A percentile compares a stretch with the other conserved stretches of the same genome.
These are phyloP conservation scores for Gobio occitaniae DNA, from an alignment of 2,797 vertebrate genomes.

Conservation along the genomic window DNA sequence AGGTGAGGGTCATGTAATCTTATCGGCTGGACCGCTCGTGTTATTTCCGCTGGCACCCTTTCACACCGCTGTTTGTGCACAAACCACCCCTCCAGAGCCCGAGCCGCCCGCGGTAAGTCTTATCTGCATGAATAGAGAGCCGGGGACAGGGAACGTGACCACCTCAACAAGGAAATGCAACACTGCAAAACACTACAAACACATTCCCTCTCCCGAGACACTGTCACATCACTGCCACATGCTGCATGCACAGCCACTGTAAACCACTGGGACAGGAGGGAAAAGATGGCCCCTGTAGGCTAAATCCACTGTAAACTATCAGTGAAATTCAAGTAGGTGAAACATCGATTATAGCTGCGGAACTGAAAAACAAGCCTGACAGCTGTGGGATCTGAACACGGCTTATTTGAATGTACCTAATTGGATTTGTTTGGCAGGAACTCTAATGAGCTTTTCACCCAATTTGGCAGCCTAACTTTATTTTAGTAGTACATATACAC, in stretches of 20 bases:
- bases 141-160: conserved; percentile 55
- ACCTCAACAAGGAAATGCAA: conserved; percentile 44
- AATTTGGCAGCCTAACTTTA: conserved; percentile 6
- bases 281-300: neutral
- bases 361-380: conserved; percentile 17
- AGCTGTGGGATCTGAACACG: conserved; percentile 20
- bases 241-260: neutral
- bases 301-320: conserved; percentile 8
- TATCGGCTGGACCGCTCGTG: conserved; percentile 68
- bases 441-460: neutral
- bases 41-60: conserved; percentile 74
- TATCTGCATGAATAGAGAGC: conserved; percentile 65
- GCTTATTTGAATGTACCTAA: conserved; percentile 11
- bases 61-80: conserved; percentile 67
- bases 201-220: conserved; percentile 15
- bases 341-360: neutral
- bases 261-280: neutral
- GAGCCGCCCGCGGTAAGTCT: conserved; percentile 46
- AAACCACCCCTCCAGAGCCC: conserved; percentile 61
- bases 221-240: conserved; percentile 31
- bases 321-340: conserved; percentile 18
- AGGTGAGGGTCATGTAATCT: conserved; percentile 62
- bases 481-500: neutral
- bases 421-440: conserved; percentile 4
- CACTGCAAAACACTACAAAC: conserved; percentile 37